Evolutionary conservation across 2,888 invertebrate species (phyloP).

Genomic region (Steromphala cineraria): DNA sequence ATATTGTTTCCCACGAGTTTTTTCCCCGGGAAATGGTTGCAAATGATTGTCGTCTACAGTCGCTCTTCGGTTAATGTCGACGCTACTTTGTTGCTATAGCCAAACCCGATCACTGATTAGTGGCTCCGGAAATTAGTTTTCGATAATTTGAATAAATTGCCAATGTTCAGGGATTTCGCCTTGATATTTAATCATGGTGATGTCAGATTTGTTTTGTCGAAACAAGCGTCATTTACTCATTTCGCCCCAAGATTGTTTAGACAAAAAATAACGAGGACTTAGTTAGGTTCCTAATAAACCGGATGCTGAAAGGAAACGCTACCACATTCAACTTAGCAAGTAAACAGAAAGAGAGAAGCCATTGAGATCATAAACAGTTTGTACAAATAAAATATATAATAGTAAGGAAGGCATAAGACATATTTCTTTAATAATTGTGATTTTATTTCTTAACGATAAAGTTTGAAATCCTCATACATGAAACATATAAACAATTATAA

Average conservation of each 20-base stretch:
- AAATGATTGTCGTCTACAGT: neutral
- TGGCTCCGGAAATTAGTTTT: conserved; percentile 2
- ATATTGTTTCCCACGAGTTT: conserved; percentile 4
- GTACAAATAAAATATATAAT: too few relatives aligned
- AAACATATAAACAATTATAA: too few relatives aligned
- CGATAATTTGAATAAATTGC: conserved; percentile 7
- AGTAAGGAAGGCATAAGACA: too few relatives aligned
- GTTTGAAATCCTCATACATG: too few relatives aligned
- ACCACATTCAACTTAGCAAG: too few relatives aligned
- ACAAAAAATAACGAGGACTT: neutral
- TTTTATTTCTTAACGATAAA: too few relatives aligned
- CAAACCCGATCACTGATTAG: neutral
- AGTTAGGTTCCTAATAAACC: neutral
- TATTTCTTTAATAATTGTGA: too few relatives aligned
- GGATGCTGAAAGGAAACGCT: neutral
- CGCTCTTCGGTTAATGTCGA: neutral
- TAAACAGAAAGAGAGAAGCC: too few relatives aligned
- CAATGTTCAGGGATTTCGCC: neutral
- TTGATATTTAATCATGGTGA: conserved; percentile 2
- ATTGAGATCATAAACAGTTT: too few relatives aligned
- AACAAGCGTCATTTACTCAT: neutral
- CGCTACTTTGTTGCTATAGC: neutral
- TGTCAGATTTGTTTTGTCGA: neutral
- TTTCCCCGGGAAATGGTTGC: neutral
- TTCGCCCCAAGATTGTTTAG: neutral